These are phyloP conservation scores for Archocentrus centrarchus DNA, from an alignment of 2,113 vertebrate species.

Conservation along the genomic window DNA sequence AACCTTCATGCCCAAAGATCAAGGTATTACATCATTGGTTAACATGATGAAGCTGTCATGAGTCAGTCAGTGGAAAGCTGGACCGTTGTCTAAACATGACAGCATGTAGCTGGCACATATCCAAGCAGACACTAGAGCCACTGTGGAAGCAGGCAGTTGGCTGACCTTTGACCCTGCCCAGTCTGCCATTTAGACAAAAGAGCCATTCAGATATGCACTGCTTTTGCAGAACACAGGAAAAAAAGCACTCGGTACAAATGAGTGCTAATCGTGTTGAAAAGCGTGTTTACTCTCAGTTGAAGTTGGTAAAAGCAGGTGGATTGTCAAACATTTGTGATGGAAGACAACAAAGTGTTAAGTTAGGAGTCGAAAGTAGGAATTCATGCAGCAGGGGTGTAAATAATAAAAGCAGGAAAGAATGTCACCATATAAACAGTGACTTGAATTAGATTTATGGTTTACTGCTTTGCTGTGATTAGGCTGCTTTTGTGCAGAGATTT, in stretches of 20 bases:
- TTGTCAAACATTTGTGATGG: neutral
- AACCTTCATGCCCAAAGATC: slow-evolving; percentile 34
- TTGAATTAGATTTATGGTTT: slow-evolving; percentile 42
- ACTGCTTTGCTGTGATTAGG: slow-evolving; percentile 41
- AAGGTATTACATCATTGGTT: slow-evolving; percentile 54
- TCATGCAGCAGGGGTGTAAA: slow-evolving; percentile 15
- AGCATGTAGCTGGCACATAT: slow-evolving; percentile 60
- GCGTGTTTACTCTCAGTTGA: neutral
- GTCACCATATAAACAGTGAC: slow-evolving; percentile 19
- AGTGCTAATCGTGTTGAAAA: slow-evolving; percentile 23
- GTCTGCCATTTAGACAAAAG: slow-evolving; percentile 72
- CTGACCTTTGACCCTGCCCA: slow-evolving; percentile 69
- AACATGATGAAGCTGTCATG: slow-evolving; percentile 63
- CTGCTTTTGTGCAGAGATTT: slow-evolving; percentile 28
- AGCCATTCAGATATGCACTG: slow-evolving; percentile 52
- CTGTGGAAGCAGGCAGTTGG: slow-evolving; percentile 57
- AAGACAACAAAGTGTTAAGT: neutral
- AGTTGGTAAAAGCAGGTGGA: slow-evolving; percentile 15
- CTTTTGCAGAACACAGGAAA: slow-evolving; percentile 40
- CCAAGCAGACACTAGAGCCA: slow-evolving; percentile 67
- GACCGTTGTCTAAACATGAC: slow-evolving; percentile 68
- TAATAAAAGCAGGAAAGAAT: slow-evolving; percentile 32
- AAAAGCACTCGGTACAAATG: slow-evolving; percentile 2
- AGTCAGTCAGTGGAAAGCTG: slow-evolving; percentile 62
- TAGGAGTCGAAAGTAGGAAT: slow-evolving; percentile 2